Evolutionary conservation across 2,113 vertebrate species (phyloP).

Genomic region (Athene cunicularia): DNA sequence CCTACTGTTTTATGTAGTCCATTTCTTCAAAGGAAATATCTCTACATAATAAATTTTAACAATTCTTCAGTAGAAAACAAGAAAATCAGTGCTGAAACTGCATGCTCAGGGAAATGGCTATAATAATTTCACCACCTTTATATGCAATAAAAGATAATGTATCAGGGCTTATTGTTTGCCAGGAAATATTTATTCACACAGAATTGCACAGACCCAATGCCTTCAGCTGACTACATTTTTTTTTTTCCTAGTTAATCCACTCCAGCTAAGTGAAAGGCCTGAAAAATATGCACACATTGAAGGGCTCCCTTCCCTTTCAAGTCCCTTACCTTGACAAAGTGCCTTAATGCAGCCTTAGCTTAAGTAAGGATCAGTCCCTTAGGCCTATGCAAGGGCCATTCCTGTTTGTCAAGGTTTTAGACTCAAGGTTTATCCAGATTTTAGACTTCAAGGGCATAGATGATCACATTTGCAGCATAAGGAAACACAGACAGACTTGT

Average conservation of each 20-base stretch:
- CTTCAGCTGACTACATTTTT: background rate
- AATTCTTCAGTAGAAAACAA: background rate
- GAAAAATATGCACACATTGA: background rate
- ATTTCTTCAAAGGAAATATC: background rate
- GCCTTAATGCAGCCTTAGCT: background rate
- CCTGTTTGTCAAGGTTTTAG: background rate
- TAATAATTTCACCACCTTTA: background rate
- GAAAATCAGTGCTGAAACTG: background rate
- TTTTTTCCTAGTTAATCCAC: background rate
- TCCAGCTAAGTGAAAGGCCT: background rate
- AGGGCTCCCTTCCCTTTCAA: background rate
- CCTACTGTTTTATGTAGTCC: background rate
- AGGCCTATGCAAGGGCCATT: background rate
- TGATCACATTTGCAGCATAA: background rate
- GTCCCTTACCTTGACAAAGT: background rate
- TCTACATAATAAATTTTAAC: background rate
- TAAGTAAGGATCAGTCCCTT: background rate
- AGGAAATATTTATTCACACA: background rate
- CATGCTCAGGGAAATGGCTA: background rate
- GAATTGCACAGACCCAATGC: background rate
- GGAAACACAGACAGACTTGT: background rate
- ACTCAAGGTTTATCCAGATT: background rate
- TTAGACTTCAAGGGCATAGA: background rate
- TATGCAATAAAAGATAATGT: background rate
- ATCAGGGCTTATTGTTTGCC: background rate